A percentile compares a stretch with the other conserved stretches of the same genome.
phyloP scores from a whole-genome alignment of 2,113 vertebrate genomes.

The Regulus satrapa region DNA sequence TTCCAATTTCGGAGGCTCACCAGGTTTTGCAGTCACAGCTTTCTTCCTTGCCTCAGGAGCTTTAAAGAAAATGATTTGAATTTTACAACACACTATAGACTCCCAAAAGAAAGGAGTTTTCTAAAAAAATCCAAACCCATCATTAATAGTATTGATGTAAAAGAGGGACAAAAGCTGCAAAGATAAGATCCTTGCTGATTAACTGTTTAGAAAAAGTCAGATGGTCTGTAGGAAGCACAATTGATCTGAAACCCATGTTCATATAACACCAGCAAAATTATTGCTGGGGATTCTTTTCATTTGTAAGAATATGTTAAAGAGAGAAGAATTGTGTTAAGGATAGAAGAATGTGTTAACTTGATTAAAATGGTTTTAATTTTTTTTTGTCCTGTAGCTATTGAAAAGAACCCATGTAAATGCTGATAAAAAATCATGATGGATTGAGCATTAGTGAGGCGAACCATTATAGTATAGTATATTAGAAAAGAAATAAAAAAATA shows the following conservation, averaged over 20 bases:
- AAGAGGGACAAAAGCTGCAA: background rate
- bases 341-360: background rate
- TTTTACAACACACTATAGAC: conserved; percentile 42
- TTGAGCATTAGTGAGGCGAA: background rate
- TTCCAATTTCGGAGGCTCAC: conserved; percentile 68
- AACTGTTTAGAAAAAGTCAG: background rate
- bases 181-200: background rate
- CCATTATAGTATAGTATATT: background rate
- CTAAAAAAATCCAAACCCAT: background rate
- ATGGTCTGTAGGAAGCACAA: background rate
- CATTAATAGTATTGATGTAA: background rate
- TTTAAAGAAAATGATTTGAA: conserved; percentile 71
- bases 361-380: background rate
- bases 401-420: background rate
- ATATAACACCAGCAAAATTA: background rate
- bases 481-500: background rate
- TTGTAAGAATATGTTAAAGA: background rate
- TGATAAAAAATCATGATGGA: background rate
- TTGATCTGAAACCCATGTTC: background rate
- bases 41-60: conserved; percentile 72
- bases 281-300: background rate
- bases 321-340: background rate
- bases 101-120: background rate
- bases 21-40: conserved; percentile 65
- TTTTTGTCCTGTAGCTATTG: background rate